Evolutionary conservation across 2,797 vertebrate genomes (phyloP), one percentile per base, ranked within the genome.

Genomic region (Propithecus perrieri): DNA sequence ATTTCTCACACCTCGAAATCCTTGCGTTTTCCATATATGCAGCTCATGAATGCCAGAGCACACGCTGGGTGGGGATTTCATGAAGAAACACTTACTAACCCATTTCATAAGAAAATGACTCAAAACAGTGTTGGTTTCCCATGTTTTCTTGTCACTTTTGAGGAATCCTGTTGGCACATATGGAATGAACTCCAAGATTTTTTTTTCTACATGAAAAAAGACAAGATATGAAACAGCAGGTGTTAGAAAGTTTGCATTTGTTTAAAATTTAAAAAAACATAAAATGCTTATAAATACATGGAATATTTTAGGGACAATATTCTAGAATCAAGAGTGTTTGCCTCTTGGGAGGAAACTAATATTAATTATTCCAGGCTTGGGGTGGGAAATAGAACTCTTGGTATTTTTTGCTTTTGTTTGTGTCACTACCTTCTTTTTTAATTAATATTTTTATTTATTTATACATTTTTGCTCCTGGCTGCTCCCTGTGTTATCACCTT

Each of bases 71-170:
- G 30, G 26, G 50, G 26, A 30, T 74, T 91, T 89, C 8, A 41
- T 9, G 28, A 46, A 79, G 78, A 7, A 76, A 79, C 4, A 9
- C n/a, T 74, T 65, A 50, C 72, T 72, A 67, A 81, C 46, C 72
- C n/a, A 48, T 72, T 76, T 88, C 17, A 18, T 46, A 83, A 65
- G 63, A 24, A 90, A 95, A 22, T 43, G 71, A 80, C 59, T 92
- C 22, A 61, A 26, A 85, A 48, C 33, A 65, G 50, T 33, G 59
- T 76, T 78, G 5, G 15, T 11, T 87, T 69, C 12, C 7, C 12
- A 9, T 59, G 33, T 80, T 83, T 85, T 95, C 76, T 92, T 46
- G 30, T 92, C 93, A 91, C 43, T 71, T 96, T 94, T 35, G 63
- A 93, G 33, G 53, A 79, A 89, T 84, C 41, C 15, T 83, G 15